Percentiles rank a stretch among this genome's conserved stretches.
phyloP scores from a whole-genome alignment of 64 coral and sea anemone species.

The Actinia tenebrosa region DNA sequence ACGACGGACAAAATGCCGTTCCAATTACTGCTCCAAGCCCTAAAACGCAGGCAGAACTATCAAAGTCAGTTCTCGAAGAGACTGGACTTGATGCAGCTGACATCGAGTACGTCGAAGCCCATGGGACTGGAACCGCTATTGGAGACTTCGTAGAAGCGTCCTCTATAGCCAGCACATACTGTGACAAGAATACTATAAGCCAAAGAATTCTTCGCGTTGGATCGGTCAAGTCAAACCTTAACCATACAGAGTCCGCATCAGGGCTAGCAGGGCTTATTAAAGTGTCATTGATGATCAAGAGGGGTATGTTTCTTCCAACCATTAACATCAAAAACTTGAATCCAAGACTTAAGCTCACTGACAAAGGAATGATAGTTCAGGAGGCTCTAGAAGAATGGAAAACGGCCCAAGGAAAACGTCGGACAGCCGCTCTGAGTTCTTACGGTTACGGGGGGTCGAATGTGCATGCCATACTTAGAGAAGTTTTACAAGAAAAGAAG shows the following conservation, averaged over 20 bases:
- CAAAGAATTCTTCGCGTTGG: slow-evolving; percentile 44
- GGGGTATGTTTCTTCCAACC: slow-evolving; percentile 43
- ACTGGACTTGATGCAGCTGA: slow-evolving; percentile 51
- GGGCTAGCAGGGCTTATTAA: slow-evolving; percentile 64
- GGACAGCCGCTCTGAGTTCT: slow-evolving; percentile 61
- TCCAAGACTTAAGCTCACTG: slow-evolving; percentile 52
- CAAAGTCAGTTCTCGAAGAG: slow-evolving; percentile 42
- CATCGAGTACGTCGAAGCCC: slow-evolving; percentile 81
- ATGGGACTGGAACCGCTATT: slow-evolving; percentile 81
- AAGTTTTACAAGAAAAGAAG: not conserved
- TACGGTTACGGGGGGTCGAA: slow-evolving; percentile 72
- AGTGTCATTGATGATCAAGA: slow-evolving; percentile 60
- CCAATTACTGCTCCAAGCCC: slow-evolving; percentile 79
- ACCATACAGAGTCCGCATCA: slow-evolving; percentile 69
- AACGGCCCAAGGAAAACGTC: slow-evolving; percentile 22
- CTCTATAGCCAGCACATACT: slow-evolving; percentile 60
- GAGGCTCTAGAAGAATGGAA: slow-evolving; percentile 42
- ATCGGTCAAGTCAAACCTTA: slow-evolving; percentile 83
- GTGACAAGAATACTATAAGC: slow-evolving; percentile 11
- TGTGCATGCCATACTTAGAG: slow-evolving; percentile 53
- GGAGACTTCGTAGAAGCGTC: slow-evolving; percentile 69
- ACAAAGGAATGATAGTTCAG: slow-evolving; percentile 64
- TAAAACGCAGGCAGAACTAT: slow-evolving; percentile 51
- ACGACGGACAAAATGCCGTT: slow-evolving; percentile 63
- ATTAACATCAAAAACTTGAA: slow-evolving; percentile 26